These are phyloP conservation scores for Astyanax mexicanus DNA, from an alignment of 2,797 vertebrate genomes.

Conservation along the genomic window DNA sequence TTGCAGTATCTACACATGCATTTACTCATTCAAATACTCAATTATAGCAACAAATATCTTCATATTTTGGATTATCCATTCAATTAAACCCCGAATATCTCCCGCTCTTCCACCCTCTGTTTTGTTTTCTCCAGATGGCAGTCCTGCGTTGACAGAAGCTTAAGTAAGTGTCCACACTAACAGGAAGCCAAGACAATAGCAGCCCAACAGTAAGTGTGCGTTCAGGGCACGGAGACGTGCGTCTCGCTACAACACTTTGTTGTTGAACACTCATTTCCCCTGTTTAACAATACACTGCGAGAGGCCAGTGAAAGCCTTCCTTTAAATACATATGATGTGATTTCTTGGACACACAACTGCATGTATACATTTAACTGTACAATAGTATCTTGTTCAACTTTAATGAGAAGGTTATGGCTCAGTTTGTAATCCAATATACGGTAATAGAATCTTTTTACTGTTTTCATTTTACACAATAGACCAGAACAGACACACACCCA, in stretches of 20 bases:
- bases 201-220: slow-evolving; percentile 30
- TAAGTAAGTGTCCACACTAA: slow-evolving; percentile 42
- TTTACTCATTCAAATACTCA: neutral
- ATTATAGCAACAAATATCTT: neutral
- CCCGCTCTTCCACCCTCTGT: slow-evolving; percentile 5
- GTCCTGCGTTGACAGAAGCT: slow-evolving; percentile 42
- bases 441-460: neutral
- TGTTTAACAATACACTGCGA: slow-evolving; percentile 39
- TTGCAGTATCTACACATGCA: neutral
- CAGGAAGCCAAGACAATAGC: slow-evolving; percentile 56
- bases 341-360: slow-evolving; percentile 19
- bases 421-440: neutral
- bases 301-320: slow-evolving; percentile 35
- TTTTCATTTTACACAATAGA: no score
- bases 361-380: neutral
- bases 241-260: slow-evolving; percentile 35
- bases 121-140: slow-evolving; percentile 17
- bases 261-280: slow-evolving; percentile 46
- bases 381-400: neutral
- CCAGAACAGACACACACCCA: no score
- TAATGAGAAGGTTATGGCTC: neutral
- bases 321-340: slow-evolving; percentile 20
- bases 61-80: neutral
- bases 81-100: neutral
- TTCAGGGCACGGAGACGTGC: slow-evolving; percentile 21